phyloP scores from a whole-genome alignment of 1,140 invertebrate species.

The Ditylenchus dipsaci region DNA sequence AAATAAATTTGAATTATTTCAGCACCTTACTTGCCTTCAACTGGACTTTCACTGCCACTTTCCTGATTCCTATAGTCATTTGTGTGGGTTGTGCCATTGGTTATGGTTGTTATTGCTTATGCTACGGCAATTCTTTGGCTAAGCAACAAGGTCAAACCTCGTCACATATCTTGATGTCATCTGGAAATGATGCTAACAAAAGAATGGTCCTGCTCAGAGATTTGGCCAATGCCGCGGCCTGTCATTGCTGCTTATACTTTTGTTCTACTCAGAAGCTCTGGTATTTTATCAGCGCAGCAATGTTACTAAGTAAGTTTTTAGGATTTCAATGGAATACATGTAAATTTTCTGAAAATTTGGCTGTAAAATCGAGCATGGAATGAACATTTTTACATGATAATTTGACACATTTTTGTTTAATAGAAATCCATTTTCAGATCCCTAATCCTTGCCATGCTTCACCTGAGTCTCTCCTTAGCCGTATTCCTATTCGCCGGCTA shows the following conservation, averaged over 20 bases:
- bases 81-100: constrained; percentile 34
- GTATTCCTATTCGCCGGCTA: constrained; percentile 15
- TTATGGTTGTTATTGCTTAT: constrained; percentile 37
- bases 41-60: constrained; percentile 31
- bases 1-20: background rate
- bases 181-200: constrained; percentile 6
- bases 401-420: background rate
- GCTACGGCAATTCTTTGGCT: constrained; percentile 30
- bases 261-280: constrained; percentile 27
- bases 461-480: constrained; percentile 8
- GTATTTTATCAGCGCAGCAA: constrained; percentile 15
- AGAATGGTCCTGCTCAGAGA: constrained; percentile 23
- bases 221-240: constrained; percentile 32
- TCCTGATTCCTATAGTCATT: constrained; percentile 35
- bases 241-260: constrained; percentile 27
- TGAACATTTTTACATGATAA: no score
- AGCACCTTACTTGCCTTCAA: constrained; percentile 31
- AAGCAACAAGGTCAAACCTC: background rate
- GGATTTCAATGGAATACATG: background rate
- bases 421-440: constrained; percentile 15
- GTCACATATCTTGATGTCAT: background rate
- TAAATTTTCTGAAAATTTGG: no score
- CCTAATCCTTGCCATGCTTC: constrained; percentile 9
- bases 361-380: no score
- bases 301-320: background rate